Base-by-base conservation (phyloP, 2,888 invertebrate species). In the Conchocele bisecta region DNA sequence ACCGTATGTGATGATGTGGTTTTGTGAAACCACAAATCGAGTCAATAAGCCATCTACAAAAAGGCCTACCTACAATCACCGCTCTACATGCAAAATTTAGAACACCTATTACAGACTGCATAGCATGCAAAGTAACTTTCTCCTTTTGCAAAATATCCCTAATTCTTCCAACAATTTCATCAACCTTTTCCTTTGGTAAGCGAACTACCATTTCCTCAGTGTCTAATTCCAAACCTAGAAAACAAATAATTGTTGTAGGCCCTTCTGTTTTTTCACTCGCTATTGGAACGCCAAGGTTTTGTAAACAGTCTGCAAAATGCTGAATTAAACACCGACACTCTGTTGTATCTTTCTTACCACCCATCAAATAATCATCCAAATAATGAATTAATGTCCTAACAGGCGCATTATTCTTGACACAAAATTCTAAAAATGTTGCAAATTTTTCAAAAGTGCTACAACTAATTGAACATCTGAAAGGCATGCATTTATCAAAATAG, bases 401-500 rank as follows among this genome's bases (percentile, higher is more conserved):
- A n/a, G n/a, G n/a, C n/a, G n/a, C n/a, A n/a, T n/a, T n/a, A n/a
- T n/a, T n/a, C n/a, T n/a, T n/a, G n/a, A n/a, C n/a, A n/a, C n/a
- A n/a, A n/a, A n/a, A n/a, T n/a, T n/a, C n/a, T n/a, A n/a, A n/a
- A n/a, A n/a, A n/a, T n/a, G n/a, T n/a, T n/a, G n/a, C n/a, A n/a
- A n/a, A n/a, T n/a, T n/a, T n/a, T n/a, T n/a, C n/a, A n/a, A n/a
- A n/a, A n/a, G n/a, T n/a, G n/a, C n/a, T n/a, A n/a, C n/a, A n/a
- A n/a, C n/a, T n/a, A n/a, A n/a, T n/a, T n/a, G n/a, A n/a, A n/a
- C n/a, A n/a, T n/a, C n/a, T n/a, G n/a, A n/a, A n/a, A n/a, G n/a
- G n/a, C n/a, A n/a, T n/a, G n/a, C n/a, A 46, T 29, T 54, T 54
- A 46, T 50, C 57, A 72, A 48, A 15, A 33, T 44, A 63, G 53